Evolutionary conservation across 2,113 vertebrate species (phyloP).

Genomic region (Chauna torquata): DNA sequence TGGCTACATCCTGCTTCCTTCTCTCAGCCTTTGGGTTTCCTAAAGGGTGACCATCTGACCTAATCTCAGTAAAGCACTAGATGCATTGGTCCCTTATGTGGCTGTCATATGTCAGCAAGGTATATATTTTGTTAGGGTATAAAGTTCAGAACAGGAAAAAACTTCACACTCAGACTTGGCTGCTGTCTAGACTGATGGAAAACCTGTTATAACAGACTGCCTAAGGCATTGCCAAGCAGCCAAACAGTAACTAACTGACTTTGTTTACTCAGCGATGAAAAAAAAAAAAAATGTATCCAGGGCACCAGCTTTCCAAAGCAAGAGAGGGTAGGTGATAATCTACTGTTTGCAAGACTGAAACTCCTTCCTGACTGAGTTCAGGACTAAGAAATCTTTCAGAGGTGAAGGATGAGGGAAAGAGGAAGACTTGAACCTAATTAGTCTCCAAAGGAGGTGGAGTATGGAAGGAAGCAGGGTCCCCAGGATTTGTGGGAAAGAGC

Average conservation of each 20-base stretch:
- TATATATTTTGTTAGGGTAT: background rate
- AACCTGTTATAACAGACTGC: background rate
- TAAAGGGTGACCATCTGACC: background rate
- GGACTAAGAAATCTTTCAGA: background rate
- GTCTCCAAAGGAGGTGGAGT: background rate
- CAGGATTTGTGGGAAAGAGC: background rate
- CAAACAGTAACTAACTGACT: background rate
- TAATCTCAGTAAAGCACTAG: background rate
- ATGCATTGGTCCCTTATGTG: background rate
- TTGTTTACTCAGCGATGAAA: background rate
- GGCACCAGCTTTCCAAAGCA: background rate
- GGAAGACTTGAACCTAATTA: background rate
- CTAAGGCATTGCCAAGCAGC: background rate
- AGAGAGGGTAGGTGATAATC: background rate
- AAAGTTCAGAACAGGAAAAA: background rate
- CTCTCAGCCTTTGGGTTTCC: background rate
- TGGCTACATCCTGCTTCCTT: background rate
- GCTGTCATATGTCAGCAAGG: background rate
- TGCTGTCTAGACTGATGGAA: background rate
- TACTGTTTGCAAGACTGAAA: background rate
- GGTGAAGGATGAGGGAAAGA: background rate
- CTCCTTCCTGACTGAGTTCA: background rate
- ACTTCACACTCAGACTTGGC: background rate
- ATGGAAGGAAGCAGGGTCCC: background rate
- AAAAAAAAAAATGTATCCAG: accelerated